Evolutionary conservation across 2,797 vertebrate species (phyloP).

Genomic region (Margarornis squamiger): DNA sequence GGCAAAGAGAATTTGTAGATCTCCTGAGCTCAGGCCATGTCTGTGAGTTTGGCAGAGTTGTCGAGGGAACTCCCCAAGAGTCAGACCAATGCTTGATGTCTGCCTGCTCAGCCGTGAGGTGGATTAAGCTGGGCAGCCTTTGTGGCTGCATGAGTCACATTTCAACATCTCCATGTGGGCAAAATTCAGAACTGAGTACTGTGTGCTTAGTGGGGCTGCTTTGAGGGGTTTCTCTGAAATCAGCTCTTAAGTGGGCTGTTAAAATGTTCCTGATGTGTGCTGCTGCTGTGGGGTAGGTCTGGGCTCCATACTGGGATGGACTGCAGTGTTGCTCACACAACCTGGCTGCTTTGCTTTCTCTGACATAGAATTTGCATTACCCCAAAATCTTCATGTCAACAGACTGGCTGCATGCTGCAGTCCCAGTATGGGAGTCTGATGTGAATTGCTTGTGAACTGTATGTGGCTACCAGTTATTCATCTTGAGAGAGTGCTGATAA

Average conservation of each 20-base stretch:
- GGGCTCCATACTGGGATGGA: fast-evolving
- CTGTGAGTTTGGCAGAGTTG: neutral
- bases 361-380: neutral
- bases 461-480: neutral
- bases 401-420: neutral
- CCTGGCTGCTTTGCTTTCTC: neutral
- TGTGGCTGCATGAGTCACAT: fast-evolving
- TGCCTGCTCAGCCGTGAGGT: neutral
- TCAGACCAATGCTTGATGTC: neutral
- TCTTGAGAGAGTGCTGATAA: neutral
- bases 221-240: neutral
- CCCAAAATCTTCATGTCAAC: neutral
- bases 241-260: neutral
- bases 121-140: neutral
- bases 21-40: neutral
- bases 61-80: neutral
- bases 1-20: neutral
- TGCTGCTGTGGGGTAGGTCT: neutral
- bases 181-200: neutral
- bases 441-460: neutral
- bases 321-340: neutral
- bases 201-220: neutral
- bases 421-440: neutral
- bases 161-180: neutral
- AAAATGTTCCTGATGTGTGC: neutral